A percentile compares a stretch with the other conserved stretches of the same genome.
phyloP scores from a whole-genome alignment of 2,113 vertebrate species.

The Tragulus kanchil region DNA sequence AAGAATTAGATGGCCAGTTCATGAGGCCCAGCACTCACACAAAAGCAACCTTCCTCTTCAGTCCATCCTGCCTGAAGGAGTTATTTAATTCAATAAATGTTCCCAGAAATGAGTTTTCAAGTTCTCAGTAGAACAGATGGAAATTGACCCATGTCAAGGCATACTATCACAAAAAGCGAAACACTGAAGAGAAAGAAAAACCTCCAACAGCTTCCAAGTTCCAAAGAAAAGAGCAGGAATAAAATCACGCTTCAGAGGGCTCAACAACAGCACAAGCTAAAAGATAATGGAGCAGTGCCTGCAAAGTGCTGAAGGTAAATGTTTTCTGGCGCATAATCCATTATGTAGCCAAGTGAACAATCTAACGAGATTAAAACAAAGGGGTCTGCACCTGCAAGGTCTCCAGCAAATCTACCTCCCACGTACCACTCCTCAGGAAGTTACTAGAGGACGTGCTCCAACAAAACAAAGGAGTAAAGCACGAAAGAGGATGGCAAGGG shows the following conservation, averaged over 20 bases:
- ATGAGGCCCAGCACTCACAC: not conserved
- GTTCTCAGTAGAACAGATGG: not conserved
- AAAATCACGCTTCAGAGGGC: not conserved
- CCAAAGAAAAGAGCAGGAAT: not conserved
- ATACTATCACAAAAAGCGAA: not conserved
- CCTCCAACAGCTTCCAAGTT: not conserved
- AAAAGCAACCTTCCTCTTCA: not conserved
- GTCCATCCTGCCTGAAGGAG: not conserved
- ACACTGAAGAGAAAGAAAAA: not conserved
- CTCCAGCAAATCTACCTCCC: not conserved
- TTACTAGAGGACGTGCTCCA: not conserved
- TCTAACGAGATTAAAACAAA: not conserved
- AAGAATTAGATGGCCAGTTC: not conserved
- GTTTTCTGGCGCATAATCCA: not conserved
- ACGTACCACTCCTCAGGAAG: not conserved
- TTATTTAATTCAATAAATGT: constrained; percentile 14
- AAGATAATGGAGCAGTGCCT: fast-evolving
- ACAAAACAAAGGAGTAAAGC: not conserved
- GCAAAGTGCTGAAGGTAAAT: fast-evolving
- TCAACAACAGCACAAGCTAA: not conserved
- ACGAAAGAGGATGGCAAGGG: not conserved
- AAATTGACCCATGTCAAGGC: not conserved
- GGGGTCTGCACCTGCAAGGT: fast-evolving
- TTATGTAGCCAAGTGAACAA: not conserved
- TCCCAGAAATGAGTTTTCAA: not conserved